These are phyloP conservation scores for Nasua narica DNA, from an alignment of 2,797 vertebrate species.

Conservation along the genomic window DNA sequence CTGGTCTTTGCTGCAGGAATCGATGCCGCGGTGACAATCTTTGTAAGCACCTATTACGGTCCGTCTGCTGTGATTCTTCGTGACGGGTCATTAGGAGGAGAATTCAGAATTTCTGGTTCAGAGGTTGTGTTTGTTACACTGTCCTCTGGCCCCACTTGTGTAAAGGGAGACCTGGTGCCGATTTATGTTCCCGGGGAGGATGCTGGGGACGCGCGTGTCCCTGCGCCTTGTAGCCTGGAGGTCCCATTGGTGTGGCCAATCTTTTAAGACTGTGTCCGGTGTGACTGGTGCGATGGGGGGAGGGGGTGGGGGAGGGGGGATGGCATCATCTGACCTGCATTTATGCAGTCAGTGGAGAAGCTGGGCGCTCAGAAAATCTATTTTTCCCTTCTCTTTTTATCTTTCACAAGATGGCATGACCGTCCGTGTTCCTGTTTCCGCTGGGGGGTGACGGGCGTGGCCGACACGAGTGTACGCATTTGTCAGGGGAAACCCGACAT, in stretches of 20 bases:
- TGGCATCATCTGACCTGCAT: accelerated
- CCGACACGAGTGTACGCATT: accelerated
- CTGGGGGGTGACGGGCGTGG: not conserved
- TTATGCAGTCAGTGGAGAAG: no score
- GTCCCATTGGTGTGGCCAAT: accelerated
- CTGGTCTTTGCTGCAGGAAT: not conserved
- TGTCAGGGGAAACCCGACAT: not conserved
- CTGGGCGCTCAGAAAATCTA: accelerated
- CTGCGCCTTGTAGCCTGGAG: accelerated
- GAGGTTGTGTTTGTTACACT: accelerated
- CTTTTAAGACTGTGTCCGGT: accelerated
- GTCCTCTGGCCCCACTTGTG: accelerated
- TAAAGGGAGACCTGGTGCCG: accelerated
- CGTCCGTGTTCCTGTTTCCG: accelerated
- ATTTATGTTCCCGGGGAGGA: not conserved
- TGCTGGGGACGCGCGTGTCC: accelerated
- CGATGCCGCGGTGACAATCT: accelerated
- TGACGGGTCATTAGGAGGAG: not conserved
- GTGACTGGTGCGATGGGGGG: accelerated
- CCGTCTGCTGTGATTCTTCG: accelerated
- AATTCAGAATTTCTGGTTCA: not conserved
- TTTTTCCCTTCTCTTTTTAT: no score
- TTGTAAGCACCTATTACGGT: accelerated
- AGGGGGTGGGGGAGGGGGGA: no score
- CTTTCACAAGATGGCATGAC: not conserved